Evolutionary conservation across 2,797 vertebrate species (phyloP).

Genomic region (Rhinatrema bivittatum): DNA sequence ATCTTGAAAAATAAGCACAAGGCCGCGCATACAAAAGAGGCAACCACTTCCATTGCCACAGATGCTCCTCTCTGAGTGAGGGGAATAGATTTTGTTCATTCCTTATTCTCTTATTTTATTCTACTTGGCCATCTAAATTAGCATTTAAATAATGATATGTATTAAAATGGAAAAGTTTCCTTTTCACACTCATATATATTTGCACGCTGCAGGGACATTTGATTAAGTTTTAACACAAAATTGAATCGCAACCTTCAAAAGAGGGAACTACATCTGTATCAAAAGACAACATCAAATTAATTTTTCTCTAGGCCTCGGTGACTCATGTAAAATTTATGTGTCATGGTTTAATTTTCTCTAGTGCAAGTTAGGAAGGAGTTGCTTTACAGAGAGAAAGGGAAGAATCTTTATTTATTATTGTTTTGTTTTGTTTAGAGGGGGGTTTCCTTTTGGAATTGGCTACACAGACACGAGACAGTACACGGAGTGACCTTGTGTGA

Average conservation of each 20-base stretch:
- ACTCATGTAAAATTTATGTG: constrained; percentile 62
- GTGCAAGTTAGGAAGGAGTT: too few species aligned
- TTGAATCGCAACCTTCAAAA: constrained; percentile 39
- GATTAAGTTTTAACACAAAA: constrained; percentile 39
- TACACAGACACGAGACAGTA: not conserved
- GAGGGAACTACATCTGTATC: constrained; percentile 46
- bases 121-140: constrained; percentile 5
- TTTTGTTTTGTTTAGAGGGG: too few species aligned
- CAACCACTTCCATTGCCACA: constrained; percentile 16
- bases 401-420: too few species aligned
- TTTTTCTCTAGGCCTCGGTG: constrained; percentile 42
- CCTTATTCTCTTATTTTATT: not conserved
- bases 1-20: constrained; percentile 32
- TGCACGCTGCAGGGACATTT: constrained; percentile 31
- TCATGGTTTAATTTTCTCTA: constrained; percentile 56
- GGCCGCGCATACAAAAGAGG: constrained; percentile 27
- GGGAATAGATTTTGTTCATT: constrained; percentile 8
- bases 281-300: constrained; percentile 60
- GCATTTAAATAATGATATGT: not conserved
- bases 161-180: too few species aligned
- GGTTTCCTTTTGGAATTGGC: constrained; percentile 16
- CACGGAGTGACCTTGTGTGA: constrained; percentile 10
- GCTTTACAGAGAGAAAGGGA: too few species aligned
- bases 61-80: constrained; percentile 19
- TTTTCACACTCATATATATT: constrained; percentile 10